A percentile compares a stretch with the other conserved stretches of the same genome.
Conservation (phyloP, 2,113 vertebrate genomes). For the Neofelis nebulosa region DNA sequence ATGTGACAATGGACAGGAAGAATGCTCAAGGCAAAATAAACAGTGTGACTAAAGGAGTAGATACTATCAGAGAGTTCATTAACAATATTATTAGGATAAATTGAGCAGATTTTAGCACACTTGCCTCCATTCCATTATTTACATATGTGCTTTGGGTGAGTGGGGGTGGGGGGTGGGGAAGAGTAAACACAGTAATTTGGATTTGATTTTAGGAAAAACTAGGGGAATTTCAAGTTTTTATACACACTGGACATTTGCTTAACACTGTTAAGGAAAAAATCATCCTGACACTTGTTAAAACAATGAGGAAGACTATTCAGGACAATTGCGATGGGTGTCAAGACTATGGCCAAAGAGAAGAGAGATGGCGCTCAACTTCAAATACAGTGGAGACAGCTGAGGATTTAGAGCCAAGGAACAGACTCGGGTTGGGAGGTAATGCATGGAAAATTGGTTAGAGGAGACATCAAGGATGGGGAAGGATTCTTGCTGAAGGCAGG, state of each 20-base stretch:
- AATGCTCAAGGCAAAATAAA: background rate
- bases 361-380: background rate
- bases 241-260: background rate
- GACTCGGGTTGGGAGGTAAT: accelerated
- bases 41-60: background rate
- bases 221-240: background rate
- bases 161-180: background rate
- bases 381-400: background rate
- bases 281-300: background rate
- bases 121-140: background rate
- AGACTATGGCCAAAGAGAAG: background rate
- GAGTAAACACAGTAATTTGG: background rate
- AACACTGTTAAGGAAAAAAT: background rate
- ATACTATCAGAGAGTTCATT: background rate
- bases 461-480: background rate
- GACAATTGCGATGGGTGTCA: background rate
- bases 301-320: background rate
- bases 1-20: background rate
- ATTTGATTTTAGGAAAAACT: slow-evolving; percentile 35
- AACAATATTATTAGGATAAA: background rate
- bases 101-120: background rate
- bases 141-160: background rate
- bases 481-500: background rate
- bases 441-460: background rate
- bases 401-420: background rate